Evolutionary conservation across 2,888 invertebrate genomes (phyloP).

Genomic region (Eugnorisma glareosa): DNA sequence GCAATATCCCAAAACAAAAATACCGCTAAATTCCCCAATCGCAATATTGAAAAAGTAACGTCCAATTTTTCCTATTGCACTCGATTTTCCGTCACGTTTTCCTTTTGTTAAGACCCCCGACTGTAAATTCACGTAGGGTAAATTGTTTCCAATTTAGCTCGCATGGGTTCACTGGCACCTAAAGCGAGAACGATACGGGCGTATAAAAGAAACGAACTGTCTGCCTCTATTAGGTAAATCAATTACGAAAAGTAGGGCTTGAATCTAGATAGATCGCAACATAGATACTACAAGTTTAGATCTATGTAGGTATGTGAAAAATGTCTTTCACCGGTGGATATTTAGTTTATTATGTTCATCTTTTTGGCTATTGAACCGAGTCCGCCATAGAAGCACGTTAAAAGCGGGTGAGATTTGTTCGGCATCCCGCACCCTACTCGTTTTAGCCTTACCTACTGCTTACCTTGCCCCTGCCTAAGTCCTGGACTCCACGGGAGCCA

Average conservation of each 20-base stretch:
- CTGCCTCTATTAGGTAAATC: conserved; percentile 20
- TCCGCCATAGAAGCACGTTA: neutral
- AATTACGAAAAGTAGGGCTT: conserved; percentile 19
- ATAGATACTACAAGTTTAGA: neutral
- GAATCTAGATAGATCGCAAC: neutral
- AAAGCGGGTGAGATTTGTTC: neutral
- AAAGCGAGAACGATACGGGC: conserved; percentile 36
- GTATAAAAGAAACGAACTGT: conserved; percentile 22
- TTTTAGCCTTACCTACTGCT: neutral
- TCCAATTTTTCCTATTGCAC: conserved; percentile 44
- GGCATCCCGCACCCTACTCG: neutral
- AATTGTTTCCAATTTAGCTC: conserved; percentile 57
- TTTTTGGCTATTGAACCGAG: neutral
- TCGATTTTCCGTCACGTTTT: conserved; percentile 55
- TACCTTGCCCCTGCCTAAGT: too few species aligned
- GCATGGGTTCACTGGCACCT: conserved; percentile 43
- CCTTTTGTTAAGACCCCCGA: conserved; percentile 31
- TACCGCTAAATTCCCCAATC: conserved; percentile 14
- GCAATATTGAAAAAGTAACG: conserved; percentile 20
- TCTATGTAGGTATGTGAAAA: neutral
- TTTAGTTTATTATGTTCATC: neutral
- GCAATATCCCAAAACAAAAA: neutral
- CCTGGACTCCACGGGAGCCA: too few species aligned
- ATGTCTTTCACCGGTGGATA: too few species aligned
- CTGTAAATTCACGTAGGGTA: conserved; percentile 37